Conservation (phyloP, 2,113 vertebrate genomes). For the Halcyon senegalensis region DNA sequence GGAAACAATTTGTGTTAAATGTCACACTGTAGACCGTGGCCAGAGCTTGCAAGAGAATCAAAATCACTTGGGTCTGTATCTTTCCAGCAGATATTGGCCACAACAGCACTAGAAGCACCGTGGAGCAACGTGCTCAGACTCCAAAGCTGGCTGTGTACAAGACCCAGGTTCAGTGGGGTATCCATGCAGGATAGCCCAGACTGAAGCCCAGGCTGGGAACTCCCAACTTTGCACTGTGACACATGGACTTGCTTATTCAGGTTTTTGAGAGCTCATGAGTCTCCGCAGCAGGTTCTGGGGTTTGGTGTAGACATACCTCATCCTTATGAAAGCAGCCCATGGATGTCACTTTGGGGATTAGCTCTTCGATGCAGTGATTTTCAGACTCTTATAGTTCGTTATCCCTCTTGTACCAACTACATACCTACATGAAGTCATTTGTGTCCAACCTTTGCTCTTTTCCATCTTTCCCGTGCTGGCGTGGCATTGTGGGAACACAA, state of each 20-base stretch:
- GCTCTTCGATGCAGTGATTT: conserved; percentile 36
- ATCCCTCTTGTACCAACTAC: conserved; percentile 16
- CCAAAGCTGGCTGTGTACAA: background rate
- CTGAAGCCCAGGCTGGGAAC: background rate
- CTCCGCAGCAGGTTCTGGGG: background rate
- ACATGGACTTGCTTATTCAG: background rate
- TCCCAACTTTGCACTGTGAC: background rate
- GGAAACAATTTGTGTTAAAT: conserved; percentile 17
- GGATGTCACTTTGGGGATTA: background rate
- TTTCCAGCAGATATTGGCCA: conserved; percentile 47
- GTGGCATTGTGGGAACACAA: background rate
- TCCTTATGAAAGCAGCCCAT: background rate
- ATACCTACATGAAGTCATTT: background rate
- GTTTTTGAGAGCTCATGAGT: background rate
- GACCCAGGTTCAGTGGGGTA: background rate
- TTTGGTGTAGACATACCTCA: background rate
- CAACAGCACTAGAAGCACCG: background rate
- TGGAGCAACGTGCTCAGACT: background rate
- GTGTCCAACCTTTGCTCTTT: background rate
- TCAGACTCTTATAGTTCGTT: conserved; percentile 50
- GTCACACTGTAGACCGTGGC: background rate
- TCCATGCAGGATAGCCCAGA: background rate
- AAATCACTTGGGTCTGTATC: conserved; percentile 20
- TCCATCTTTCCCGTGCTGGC: background rate
- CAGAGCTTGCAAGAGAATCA: conserved; percentile 39